A percentile compares a stretch with the other conserved stretches of the same genome.
Conservation (phyloP, 2,888 invertebrate species). For the Xylophagus ater region DNA sequence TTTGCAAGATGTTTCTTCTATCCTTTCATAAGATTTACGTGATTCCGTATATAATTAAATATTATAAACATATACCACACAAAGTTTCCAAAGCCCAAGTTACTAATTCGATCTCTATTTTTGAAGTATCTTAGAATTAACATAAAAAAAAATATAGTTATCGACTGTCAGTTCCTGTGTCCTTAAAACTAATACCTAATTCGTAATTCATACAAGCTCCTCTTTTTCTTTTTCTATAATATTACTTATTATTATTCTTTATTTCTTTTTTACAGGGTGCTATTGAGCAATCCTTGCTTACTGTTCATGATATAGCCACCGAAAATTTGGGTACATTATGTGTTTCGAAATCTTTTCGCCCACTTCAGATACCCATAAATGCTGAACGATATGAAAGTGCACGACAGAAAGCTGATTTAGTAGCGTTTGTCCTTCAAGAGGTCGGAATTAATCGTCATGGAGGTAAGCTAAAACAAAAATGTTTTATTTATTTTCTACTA, state of each 20-base stretch:
- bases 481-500: too few relatives aligned
- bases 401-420: conserved; percentile 67
- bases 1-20: too few relatives aligned
- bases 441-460: conserved; percentile 54
- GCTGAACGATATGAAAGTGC: conserved; percentile 62
- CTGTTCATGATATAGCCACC: conserved; percentile 64
- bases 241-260: background rate
- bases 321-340: conserved; percentile 61
- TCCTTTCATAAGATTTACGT: too few relatives aligned
- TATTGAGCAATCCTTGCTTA: conserved; percentile 55
- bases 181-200: background rate
- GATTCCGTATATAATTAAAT: too few relatives aligned
- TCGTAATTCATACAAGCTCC: conserved; percentile 1
- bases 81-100: too few relatives aligned
- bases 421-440: conserved; percentile 63
- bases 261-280: conserved; percentile 41
- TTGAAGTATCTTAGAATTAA: too few relatives aligned
- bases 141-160: too few relatives aligned
- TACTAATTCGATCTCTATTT: too few relatives aligned
- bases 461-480: conserved; percentile 36
- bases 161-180: background rate
- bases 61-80: too few relatives aligned
- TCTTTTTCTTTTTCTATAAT: background rate
- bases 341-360: conserved; percentile 56
- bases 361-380: conserved; percentile 57